Evolutionary conservation across 2,113 vertebrate species (phyloP), one percentile per base, ranked within the genome.

Genomic region (Ophthalmolycus amberensis): DNA sequence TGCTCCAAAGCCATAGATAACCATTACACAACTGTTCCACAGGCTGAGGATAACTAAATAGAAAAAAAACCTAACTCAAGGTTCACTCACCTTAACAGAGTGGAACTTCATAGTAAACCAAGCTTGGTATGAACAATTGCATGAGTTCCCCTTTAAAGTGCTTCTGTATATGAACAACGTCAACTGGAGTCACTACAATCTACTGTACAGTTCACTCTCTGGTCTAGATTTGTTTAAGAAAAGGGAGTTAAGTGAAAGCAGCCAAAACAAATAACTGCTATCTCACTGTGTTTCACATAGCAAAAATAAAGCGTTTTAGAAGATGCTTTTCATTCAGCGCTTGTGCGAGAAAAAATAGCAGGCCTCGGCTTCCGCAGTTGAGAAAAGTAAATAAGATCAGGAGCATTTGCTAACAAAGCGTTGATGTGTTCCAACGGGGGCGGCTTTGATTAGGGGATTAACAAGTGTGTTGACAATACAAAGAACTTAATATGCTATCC

Each of bases 371-470:
- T 76, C 63, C 50, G 65, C 69, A 44, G 2, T 46, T 58, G 64
- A 81, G 62, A 79, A 80, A 82, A 44, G 60, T 71, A 83, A 88
- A 88, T 65, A 67, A 64, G 68, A 90, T 77, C 52, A 52, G 59
- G 59, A 52, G 56, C 54, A 50, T 80, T 81, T 81, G 60, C 74
- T 86, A 79, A 86, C 71, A 77, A 81, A 78, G 75, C 9, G 9
- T 14, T 34, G 14, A 70, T 34, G 72, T 82, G 81, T 52, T 88
- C 66, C 46, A 77, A 52, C 79, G 50, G 40, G 29, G 46, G 32
- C n/a, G 71, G 34, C 22, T 81, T 79, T 82, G 50, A 84, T 81
- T 56, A 6, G 25, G n/a, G 54, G 83, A 87, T 87, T 89, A 86
- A 80, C 60, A 40, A 69, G 50, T 34, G 64, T 73, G 75, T 74